Evolutionary conservation across 2,113 vertebrate species (phyloP), one percentile per base, ranked within the genome.

Genomic region (Ginglymostoma cirratum): DNA sequence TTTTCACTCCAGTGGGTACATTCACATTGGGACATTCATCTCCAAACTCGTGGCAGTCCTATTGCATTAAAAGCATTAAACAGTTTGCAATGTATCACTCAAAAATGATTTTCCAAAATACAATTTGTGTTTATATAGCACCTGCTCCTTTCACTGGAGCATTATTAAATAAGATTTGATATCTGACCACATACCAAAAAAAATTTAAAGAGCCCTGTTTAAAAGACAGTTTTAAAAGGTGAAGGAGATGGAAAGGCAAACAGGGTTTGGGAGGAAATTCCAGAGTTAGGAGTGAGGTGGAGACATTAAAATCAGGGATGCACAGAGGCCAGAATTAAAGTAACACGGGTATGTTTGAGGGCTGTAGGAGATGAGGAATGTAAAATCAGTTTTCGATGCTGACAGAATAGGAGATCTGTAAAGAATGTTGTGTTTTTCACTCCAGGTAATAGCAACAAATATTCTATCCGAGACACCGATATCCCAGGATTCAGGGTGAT

Each of bases 401-500:
- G 27, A 15, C 27, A 89, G 34, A 38, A 38, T 38, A n/a, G 55
- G 61, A 66, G n/a, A 66, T 19, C 61, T 72, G 14, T 24, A 95
- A 30, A 52, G 67, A 3, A 76, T 52, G 14, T 95, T 95, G 23
- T 95, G 94, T 48, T 70, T 95, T 95, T 76, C 61, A 66, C 45
- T 52, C 45, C 67, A 95, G 94, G 69, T 52, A 14, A 48, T 52
- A 48, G 69, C 34, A 3, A 6, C 7, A 70, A 95, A 17, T 24
- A 72, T 52, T 12, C 69, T 15, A 45, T 52, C 52, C 94, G 19
- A 72, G 94, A 48, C 27, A 30, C 67, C 34, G 45, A 30, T 70
- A 0, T 34, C 94, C 24, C 10, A 48, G 94, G 66, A 0, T 0
- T 96, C 45, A 97, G 97, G 96, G 97, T 99, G 90, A 97, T 99